Base-by-base conservation (phyloP, 2,113 vertebrate species). In the Otis tarda region DNA sequence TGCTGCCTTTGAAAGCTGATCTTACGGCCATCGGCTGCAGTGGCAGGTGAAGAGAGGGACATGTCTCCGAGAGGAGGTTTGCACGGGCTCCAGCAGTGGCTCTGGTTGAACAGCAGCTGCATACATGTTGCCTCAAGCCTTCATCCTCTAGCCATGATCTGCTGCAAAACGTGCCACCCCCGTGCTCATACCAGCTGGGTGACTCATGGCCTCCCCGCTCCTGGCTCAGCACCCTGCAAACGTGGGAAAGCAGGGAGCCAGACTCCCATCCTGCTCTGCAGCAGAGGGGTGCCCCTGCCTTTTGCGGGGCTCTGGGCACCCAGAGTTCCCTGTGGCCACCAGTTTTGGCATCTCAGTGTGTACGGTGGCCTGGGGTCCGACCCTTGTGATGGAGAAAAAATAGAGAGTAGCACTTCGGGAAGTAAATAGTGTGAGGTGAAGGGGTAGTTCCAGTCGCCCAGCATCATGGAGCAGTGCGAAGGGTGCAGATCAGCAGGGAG, bases 261-360 rank as follows among this genome's bases (percentile, higher is more conserved):
- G 23, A 24, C 13, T 65, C 20, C 27, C 55, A 24, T 13, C 9
- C 22, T 24, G 6, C 28, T 33, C 20, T 30, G 14, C 0, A 2
- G 28, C 50, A 83, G 8, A 25, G 20, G 7, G 24, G 10, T 23
- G 49, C 19, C 7, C 20, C n/a, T 74, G 41, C 28, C 30, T 80
- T 71, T 81, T 50, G 47, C 0, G 1, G 37, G 65, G 33, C 57
- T 43, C 63, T 76, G 63, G 60, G 77, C 64, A 90, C 16, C 25
- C 45, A 47, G 25, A 84, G 39, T 20, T 69, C 56, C 28, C 41
- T 1, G 0, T 1, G 5, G 35, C 19, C 0, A 0, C 8, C 0
- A 1, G 5, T 23, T 89, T 55, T 5, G 5, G 25, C 45, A 47
- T 5, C 43, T 70, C 41, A 37, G 20, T 43, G 52, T 57, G 56